Evolutionary conservation across 1,140 invertebrate species (phyloP), one percentile per base, ranked within the genome.

Genomic region (Euborellia annulipes): DNA sequence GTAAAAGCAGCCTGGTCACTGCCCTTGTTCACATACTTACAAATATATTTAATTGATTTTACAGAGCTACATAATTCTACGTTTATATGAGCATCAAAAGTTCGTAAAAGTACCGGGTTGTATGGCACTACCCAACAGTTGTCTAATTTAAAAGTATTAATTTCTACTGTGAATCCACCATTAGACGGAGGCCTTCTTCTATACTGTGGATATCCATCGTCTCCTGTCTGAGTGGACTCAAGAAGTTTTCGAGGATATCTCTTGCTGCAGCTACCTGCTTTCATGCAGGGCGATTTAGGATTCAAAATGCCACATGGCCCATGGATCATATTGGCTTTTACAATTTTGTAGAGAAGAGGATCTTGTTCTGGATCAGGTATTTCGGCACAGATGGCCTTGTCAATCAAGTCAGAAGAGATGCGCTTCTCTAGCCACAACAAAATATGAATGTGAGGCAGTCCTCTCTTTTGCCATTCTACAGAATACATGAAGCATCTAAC

Each of bases 401-500:
- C 51, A 32, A 56, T 55, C 47, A 52, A 16, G 42, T 55, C 38
- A 32, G 47, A 32, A 9, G 2, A 17, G 11, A 52, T 55, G 52
- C 49, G 50, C 13, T 53, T 37, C 3, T 20, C 22, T 38, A 60
- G 50, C 40, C 54, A 60, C 8, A 69, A 27, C 9, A 69, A 50
- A 36, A 69, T 59, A 50, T 70, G 68, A 2, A 50, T 55, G 57
- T 70, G 69, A 1, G 67, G 65, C 20, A 71, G 50, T 7, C 68
- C 65, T 48, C 65, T 54, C 52, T 72, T 71, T 54, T 71, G 68
- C 50, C 61, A 71, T 52, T 72, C 66, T 14, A 68, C 54, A 17
- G 57, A 50, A 47, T 63, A 63, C 48, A 66, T 52, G 23, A 52
- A 58, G 21, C 60, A 61, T n/a, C 46, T 22, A 30, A 54, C 48